Percentiles rank a stretch among this genome's conserved stretches.
Conservation (phyloP, 2,888 invertebrate genomes). For the Drosophila rellima region DNA sequence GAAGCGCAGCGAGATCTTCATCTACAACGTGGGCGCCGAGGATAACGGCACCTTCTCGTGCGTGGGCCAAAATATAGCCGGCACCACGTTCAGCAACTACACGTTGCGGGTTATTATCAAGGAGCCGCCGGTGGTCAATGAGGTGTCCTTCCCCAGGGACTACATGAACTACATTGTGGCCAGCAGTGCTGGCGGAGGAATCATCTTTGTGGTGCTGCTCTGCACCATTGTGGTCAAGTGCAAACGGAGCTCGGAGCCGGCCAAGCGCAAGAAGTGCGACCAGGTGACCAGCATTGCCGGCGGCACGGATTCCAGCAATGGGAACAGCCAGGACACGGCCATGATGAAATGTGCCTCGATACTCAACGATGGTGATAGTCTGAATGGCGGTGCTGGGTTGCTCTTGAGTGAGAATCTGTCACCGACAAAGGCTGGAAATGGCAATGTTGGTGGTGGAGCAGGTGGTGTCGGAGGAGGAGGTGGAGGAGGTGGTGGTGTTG, state of each 20-base stretch:
- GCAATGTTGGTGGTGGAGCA: constrained; percentile 27
- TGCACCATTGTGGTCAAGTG: constrained; percentile 89
- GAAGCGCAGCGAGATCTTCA: constrained; percentile 92
- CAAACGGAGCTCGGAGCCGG: constrained; percentile 83
- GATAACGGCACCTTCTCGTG: constrained; percentile 95
- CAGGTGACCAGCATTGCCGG: constrained; percentile 86
- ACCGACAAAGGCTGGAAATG: constrained; percentile 77
- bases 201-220: constrained; percentile 89
- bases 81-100: constrained; percentile 92
- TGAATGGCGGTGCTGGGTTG: constrained; percentile 72
- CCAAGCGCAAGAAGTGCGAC: constrained; percentile 87
- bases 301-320: constrained; percentile 65
- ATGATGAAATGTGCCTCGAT: constrained; percentile 87
- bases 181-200: constrained; percentile 88
- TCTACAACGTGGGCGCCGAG: constrained; percentile 91
- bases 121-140: constrained; percentile 90
- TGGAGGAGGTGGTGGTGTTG: constrained; percentile 10
- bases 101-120: constrained; percentile 92
- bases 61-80: constrained; percentile 94
- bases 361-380: constrained; percentile 80
- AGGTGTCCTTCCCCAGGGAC: constrained; percentile 90
- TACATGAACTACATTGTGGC: constrained; percentile 90
- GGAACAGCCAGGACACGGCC: constrained; percentile 86
- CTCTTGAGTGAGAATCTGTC: constrained; percentile 77
- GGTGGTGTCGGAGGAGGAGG: constrained; percentile 50